These are phyloP conservation scores for Punctoribates punctum DNA, from an alignment of 2,888 invertebrate genomes.

Conservation along the genomic window DNA sequence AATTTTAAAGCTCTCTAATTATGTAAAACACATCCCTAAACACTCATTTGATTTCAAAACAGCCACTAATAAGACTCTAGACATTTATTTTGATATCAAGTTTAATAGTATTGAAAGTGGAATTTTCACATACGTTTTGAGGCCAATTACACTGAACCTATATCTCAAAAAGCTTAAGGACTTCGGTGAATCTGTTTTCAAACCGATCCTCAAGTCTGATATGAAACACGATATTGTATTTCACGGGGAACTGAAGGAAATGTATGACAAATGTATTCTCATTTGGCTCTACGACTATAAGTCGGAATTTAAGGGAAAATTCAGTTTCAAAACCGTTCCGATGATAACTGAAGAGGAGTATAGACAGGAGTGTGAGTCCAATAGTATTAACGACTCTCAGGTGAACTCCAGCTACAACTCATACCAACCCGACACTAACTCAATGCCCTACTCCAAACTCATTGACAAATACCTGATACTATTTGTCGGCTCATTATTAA, in stretches of 20 bases:
- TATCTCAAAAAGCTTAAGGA: slow-evolving; percentile 37
- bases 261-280: slow-evolving; percentile 34
- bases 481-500: neutral
- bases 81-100: slow-evolving; percentile 41
- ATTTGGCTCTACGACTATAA: slow-evolving; percentile 32
- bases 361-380: slow-evolving; percentile 8
- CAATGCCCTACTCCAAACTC: neutral
- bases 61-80: slow-evolving; percentile 36
- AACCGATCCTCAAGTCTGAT: slow-evolving; percentile 28
- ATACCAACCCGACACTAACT: slow-evolving; percentile 6
- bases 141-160: slow-evolving; percentile 40
- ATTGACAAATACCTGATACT: neutral
- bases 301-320: slow-evolving; percentile 27
- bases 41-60: slow-evolving; percentile 40
- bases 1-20: slow-evolving; percentile 36
- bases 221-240: slow-evolving; percentile 38
- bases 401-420: slow-evolving; percentile 11
- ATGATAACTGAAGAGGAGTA: slow-evolving; percentile 10
- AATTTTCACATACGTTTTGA: neutral
- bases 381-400: slow-evolving; percentile 9
- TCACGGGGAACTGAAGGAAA: slow-evolving; percentile 40
- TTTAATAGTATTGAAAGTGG: slow-evolving; percentile 38
- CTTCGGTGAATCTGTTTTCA: slow-evolving; percentile 30
- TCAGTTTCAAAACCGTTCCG: slow-evolving; percentile 40
- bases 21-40: slow-evolving; percentile 26